These are phyloP conservation scores for Periparus ater DNA, from an alignment of 2,797 vertebrate genomes.

Conservation along the genomic window DNA sequence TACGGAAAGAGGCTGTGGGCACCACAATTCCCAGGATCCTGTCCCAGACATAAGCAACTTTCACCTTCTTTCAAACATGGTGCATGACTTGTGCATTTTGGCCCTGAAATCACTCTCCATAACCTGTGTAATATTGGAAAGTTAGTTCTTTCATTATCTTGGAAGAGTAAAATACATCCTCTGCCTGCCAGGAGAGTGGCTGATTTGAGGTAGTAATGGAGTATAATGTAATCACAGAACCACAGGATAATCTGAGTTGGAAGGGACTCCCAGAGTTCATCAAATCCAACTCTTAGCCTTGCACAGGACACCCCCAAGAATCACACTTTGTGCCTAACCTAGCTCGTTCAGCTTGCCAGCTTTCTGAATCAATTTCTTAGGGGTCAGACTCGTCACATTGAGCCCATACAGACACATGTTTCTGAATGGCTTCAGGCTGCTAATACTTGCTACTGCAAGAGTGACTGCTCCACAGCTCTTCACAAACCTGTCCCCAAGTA, in stretches of 20 bases:
- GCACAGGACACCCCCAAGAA: background rate
- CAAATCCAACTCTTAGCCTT: background rate
- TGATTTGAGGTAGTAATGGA: background rate
- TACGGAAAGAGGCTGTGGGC: background rate
- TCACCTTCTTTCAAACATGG: background rate
- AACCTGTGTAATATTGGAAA: background rate
- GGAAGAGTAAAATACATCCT: background rate
- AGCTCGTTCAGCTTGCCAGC: background rate
- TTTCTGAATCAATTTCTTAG: background rate
- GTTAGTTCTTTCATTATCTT: background rate
- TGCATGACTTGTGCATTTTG: background rate
- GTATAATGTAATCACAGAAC: background rate
- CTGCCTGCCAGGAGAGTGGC: background rate
- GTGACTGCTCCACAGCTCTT: background rate
- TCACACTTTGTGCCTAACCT: background rate
- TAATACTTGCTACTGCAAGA: background rate
- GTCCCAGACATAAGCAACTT: background rate
- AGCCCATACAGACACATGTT: background rate
- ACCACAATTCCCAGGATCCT: background rate
- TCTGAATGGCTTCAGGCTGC: background rate
- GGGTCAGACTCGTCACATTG: background rate
- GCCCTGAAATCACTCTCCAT: background rate
- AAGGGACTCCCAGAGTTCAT: background rate
- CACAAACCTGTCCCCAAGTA: background rate
- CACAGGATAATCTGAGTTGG: background rate